Conservation (phyloP, 2,113 vertebrate species). For the Thalassarche chlororhynchos region DNA sequence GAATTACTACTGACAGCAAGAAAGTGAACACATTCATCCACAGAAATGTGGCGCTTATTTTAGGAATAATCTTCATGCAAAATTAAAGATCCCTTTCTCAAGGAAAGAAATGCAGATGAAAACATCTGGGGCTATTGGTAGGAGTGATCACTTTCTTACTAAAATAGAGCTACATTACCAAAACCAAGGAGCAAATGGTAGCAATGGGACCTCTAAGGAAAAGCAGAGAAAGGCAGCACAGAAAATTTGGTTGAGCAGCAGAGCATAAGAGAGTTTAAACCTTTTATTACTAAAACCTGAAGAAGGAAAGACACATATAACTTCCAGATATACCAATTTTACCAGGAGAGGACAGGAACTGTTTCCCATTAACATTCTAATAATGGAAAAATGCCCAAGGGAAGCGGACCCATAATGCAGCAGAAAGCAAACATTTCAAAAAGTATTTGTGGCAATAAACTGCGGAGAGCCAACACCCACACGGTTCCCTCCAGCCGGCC, state of each 20-base stretch:
- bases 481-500: fast-evolving
- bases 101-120: neutral
- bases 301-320: neutral
- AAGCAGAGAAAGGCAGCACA: neutral
- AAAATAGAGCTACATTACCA: neutral
- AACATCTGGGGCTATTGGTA: neutral
- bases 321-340: neutral
- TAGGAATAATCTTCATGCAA: neutral
- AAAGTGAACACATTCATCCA: neutral
- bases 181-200: neutral
- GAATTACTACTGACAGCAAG: neutral
- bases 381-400: slow-evolving; percentile 34
- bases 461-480: neutral
- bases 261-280: neutral
- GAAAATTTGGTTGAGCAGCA: neutral
- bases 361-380: slow-evolving; percentile 10
- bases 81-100: neutral
- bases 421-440: neutral
- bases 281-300: neutral
- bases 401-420: neutral
- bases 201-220: neutral
- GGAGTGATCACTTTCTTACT: neutral
- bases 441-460: neutral
- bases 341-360: neutral
- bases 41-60: neutral